Base-by-base conservation (phyloP, 2,888 invertebrate species). In the Parapristionchus giblindavisi region DNA sequence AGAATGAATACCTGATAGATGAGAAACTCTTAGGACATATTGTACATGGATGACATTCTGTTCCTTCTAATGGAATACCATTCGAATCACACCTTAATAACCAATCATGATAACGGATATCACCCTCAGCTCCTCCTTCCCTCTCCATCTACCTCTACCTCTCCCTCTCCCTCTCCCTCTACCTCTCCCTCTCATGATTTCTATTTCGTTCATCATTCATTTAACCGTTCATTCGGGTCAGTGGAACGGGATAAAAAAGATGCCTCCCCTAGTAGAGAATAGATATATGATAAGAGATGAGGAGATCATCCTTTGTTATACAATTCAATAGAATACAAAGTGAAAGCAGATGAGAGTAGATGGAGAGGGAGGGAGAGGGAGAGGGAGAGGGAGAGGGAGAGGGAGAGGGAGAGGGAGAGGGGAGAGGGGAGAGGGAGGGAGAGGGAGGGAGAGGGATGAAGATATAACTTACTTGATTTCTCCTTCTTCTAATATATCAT, bases 401-500 rank as follows among this genome's bases (percentile, higher is more conserved):
- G 6, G 38, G 27, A 36, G n/a, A 56, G 14, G 4, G 11, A 14
- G 3, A 3, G 43, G 40, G 74, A 63, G 63, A 27, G 34, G 40
- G 6, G 48, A 48, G 48, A 21, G 48, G 68, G 34, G 51, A 48
- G 17, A 43, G 43, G 70, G 38, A 34, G 27, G 48, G n/a, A 56
- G 14, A 8, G 11, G 14, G 3, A 3, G 43, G 40, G 74, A 63
- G 63, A 27, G 34, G 40, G 6, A 66, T 48, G n/a, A 24, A 36
- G 36, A 36, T 34, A 34, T 34, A 38, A 52, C 61, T 48, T 27
- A 52, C 61, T 72, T 71, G 56, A 71, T 72, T 48, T 76, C 76
- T 63, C 76, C 72, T 38, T 76, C 76, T 34, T 76, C 70, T 34
- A 72, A 24, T 56, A 58, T 61, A 17, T 58, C 54, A 11, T 60